Evolutionary conservation across 2,113 vertebrate species (phyloP).

Genomic region (Paracanthobrama guichenoti): DNA sequence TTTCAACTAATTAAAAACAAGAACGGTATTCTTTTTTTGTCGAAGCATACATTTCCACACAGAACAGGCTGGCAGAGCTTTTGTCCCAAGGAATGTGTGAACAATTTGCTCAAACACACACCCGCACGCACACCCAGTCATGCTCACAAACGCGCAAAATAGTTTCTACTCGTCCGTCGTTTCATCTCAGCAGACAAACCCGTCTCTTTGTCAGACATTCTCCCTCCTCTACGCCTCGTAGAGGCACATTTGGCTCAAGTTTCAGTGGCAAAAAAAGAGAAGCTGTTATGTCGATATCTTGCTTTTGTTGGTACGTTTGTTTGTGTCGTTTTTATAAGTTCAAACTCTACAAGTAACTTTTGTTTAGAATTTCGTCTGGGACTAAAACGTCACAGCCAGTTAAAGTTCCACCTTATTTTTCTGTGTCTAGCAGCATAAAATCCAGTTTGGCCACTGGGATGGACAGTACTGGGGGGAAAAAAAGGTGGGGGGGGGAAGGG

Average conservation of each 20-base stretch:
- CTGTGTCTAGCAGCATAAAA: slow-evolving; percentile 95
- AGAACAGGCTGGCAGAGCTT: slow-evolving; percentile 89
- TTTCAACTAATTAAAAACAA: slow-evolving; percentile 20
- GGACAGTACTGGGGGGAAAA: slow-evolving; percentile 87
- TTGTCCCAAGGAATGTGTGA: slow-evolving; percentile 99
- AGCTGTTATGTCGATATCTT: slow-evolving; percentile 61
- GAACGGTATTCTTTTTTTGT: slow-evolving; percentile 55
- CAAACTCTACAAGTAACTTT: slow-evolving; percentile 90
- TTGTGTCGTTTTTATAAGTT: slow-evolving; percentile 68
- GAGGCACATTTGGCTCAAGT: slow-evolving; percentile 99
- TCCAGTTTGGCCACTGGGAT: slow-evolving; percentile 99
- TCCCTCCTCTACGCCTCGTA: slow-evolving; percentile 95
- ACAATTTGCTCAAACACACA: slow-evolving; percentile 82
- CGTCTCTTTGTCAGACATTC: slow-evolving; percentile 85
- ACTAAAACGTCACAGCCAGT: slow-evolving; percentile 99
- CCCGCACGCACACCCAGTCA: slow-evolving; percentile 11
- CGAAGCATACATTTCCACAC: slow-evolving; percentile 90
- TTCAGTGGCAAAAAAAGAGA: slow-evolving; percentile 93
- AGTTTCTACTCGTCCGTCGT: slow-evolving; percentile 68
- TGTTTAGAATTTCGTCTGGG: slow-evolving; percentile 99
- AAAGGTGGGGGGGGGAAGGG: slow-evolving; percentile 77
- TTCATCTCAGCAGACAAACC: slow-evolving; percentile 85
- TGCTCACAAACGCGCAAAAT: slow-evolving; percentile 68
- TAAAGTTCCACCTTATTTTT: slow-evolving; percentile 78
- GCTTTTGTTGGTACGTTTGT: slow-evolving; percentile 55